Evolutionary conservation across 2,797 vertebrate species (phyloP), one percentile per base, ranked within the genome.

Genomic region (Oryzias dopingdopingensis): DNA sequence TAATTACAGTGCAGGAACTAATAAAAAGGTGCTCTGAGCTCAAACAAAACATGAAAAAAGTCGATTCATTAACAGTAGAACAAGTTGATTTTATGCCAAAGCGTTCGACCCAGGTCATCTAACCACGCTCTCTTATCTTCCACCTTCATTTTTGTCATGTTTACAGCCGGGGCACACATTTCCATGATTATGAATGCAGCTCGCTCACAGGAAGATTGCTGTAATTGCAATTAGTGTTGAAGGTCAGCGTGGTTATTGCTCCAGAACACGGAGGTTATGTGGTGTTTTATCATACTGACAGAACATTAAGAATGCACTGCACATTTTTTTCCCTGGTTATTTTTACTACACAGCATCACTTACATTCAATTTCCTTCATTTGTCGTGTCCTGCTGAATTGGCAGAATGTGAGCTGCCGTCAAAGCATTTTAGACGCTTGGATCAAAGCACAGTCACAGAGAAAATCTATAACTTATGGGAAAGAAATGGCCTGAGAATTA

Each of bases 191-290:
- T 71, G 76, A 75, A 79, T 72, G 65, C 53, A 18, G 63, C 67
- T 15, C 32, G 68, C 61, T 71, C 61, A 72, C 67, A 65, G 73
- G 86, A 83, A 82, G 76, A 37, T 89, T 85, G 81, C 57, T 22
- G 53, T 76, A 77, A 83, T 82, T 84, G 82, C 83, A 88, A 86
- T 87, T 85, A 86, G 80, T 57, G 58, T 67, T 63, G 85, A 90
- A 89, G 84, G 85, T 89, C 84, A 82, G 29, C 1, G 1, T 5
- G 18, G 58, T 76, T 76, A 69, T 62, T 65, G 76, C 70, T 22
- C 44, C 26, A 42, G 70, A 76, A 63, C 59, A 51, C 42, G 32
- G 47, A 56, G 71, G 67, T 64, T 72, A 83, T 24, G 65, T 6
- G 42, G 58, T 32, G 52, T 68, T 87, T 68, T 51, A 75, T 77